Percentiles rank a stretch among this genome's conserved stretches.
These are phyloP conservation scores for Syngnathoides biaculeatus DNA, from an alignment of 2,113 vertebrate genomes.

Conservation along the genomic window DNA sequence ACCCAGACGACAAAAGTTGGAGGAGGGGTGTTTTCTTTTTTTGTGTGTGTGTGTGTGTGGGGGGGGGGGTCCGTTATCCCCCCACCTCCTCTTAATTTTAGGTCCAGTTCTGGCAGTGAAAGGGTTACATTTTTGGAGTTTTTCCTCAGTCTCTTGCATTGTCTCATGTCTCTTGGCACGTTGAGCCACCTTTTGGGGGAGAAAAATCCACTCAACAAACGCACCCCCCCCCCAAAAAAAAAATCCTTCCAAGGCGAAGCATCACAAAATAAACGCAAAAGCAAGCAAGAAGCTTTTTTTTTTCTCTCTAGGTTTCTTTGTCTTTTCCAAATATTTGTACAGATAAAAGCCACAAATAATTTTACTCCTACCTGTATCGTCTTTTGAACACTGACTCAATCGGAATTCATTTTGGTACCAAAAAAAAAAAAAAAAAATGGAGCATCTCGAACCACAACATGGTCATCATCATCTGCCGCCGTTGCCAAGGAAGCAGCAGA, in stretches of 20 bases:
- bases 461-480: slow-evolving; percentile 59
- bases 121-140: slow-evolving; percentile 31
- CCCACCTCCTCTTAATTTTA: background rate
- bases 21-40: slow-evolving; percentile 20
- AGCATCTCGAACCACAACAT: slow-evolving; percentile 68
- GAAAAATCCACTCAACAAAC: background rate
- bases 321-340: slow-evolving; percentile 46
- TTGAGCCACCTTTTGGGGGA: background rate
- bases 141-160: slow-evolving; percentile 33
- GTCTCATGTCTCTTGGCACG: slow-evolving; percentile 10
- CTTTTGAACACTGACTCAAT: slow-evolving; percentile 54
- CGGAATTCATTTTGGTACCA: slow-evolving; percentile 48
- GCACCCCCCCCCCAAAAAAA: too few relatives aligned
- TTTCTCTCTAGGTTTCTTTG: slow-evolving; percentile 47
- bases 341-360: slow-evolving; percentile 58
- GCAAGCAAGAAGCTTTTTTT: slow-evolving; percentile 57
- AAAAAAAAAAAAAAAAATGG: too few relatives aligned
- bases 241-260: slow-evolving; percentile 62
- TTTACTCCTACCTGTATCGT: slow-evolving; percentile 59
- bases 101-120: slow-evolving; percentile 62
- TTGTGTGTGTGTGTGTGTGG: too few relatives aligned
- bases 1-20: slow-evolving; percentile 54
- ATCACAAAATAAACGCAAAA: slow-evolving; percentile 67
- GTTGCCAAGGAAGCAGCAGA: slow-evolving; percentile 65
- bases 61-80: slow-evolving; percentile 1